phyloP scores from a whole-genome alignment of 2,797 vertebrate genomes.

The Darevskia mixta region DNA sequence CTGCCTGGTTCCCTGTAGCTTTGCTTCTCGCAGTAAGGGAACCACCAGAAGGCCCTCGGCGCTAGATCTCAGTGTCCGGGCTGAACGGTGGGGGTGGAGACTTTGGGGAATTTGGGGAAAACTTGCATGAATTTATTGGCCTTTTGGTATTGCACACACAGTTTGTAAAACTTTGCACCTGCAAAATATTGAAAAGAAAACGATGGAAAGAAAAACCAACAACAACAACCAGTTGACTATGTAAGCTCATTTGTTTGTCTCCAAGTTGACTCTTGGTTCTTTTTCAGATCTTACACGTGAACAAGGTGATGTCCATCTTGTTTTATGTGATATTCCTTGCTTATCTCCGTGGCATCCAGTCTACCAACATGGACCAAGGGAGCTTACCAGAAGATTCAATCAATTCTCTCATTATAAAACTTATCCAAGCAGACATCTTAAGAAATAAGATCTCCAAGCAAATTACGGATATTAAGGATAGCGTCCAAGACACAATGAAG shows the following conservation, averaged over 20 bases:
- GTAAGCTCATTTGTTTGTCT: neutral
- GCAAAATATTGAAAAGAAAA: neutral
- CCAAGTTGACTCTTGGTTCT: slow-evolving; percentile 62
- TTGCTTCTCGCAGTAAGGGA: no score
- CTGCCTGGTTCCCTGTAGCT: no score
- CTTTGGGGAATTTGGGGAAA: neutral
- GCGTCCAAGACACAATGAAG: slow-evolving; percentile 70
- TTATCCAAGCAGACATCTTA: slow-evolving; percentile 95
- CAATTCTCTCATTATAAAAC: slow-evolving; percentile 95
- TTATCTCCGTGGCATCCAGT: slow-evolving; percentile 98
- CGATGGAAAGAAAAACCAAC: neutral
- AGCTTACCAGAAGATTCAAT: slow-evolving; percentile 91
- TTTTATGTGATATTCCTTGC: slow-evolving; percentile 98
- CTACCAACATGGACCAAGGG: slow-evolving; percentile 91
- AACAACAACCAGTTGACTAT: accelerated
- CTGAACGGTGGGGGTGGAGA: no score
- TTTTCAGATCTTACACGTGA: slow-evolving; percentile 98
- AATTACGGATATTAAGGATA: slow-evolving; percentile 77
- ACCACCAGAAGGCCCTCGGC: no score
- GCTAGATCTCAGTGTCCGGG: no score
- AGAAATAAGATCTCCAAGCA: slow-evolving; percentile 84
- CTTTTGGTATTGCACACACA: neutral
- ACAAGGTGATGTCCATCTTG: slow-evolving; percentile 99
- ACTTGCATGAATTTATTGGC: neutral
- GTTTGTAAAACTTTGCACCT: neutral